Conservation (phyloP, 2,888 invertebrate genomes). For the Oligia strigilis region DNA sequence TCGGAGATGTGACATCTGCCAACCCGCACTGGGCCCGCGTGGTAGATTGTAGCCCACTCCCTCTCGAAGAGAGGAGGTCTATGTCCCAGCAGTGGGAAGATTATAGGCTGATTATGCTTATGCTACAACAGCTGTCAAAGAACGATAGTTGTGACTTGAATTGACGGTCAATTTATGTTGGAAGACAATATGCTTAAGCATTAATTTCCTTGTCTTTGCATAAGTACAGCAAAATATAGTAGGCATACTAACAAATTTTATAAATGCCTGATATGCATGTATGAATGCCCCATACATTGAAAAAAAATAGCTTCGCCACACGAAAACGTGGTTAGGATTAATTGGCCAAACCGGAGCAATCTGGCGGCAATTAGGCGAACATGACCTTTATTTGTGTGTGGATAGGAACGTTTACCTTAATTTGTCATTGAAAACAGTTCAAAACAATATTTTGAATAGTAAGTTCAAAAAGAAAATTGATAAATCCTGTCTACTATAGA, state of each 20-base stretch:
- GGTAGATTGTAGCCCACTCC: background rate
- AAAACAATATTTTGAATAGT: background rate
- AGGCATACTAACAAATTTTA: background rate
- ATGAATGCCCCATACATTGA: no score
- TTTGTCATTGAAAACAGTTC: constrained; percentile 2
- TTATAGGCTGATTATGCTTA: background rate
- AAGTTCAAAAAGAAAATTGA: background rate
- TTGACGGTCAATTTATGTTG: no score
- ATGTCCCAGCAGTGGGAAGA: background rate
- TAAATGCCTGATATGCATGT: background rate
- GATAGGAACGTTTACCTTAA: background rate
- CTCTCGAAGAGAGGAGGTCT: background rate
- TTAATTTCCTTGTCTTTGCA: background rate
- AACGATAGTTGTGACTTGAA: background rate
- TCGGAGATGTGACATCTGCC: background rate
- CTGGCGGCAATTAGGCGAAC: constrained; percentile 8
- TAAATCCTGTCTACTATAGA: background rate
- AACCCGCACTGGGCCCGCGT: background rate
- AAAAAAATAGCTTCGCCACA: background rate
- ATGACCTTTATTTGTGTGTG: constrained; percentile 22
- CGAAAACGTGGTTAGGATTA: constrained; percentile 28
- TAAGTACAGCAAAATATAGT: background rate
- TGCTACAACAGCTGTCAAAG: no score
- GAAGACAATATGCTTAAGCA: no score
- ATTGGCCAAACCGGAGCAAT: constrained; percentile 22